A percentile compares a stretch with the other conserved stretches of the same genome.
phyloP scores from a whole-genome alignment of 2,888 invertebrate species.

The Drosophila cyrtoloma region DNA sequence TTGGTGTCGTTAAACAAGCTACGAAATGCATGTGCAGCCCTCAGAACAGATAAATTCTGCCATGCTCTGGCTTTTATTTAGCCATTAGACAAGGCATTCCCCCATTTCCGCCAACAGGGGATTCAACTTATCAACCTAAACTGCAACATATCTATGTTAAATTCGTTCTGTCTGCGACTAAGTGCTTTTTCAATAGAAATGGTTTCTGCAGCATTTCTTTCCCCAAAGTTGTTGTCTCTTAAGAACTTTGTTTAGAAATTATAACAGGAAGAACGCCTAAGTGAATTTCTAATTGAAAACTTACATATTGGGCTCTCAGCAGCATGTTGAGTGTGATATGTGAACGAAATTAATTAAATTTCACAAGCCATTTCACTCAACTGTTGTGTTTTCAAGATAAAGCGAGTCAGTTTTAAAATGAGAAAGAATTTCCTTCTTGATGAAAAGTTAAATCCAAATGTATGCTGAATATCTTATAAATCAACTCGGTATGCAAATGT shows the following conservation, averaged over 20 bases:
- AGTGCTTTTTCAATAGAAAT: slow-evolving; percentile 74
- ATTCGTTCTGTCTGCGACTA: slow-evolving; percentile 62
- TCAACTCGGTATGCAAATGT: slow-evolving; percentile 62
- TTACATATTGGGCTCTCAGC: slow-evolving; percentile 17
- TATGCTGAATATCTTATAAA: slow-evolving; percentile 34
- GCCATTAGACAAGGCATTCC: slow-evolving; percentile 52
- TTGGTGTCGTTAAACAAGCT: slow-evolving; percentile 67
- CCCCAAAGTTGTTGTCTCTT: slow-evolving; percentile 38
- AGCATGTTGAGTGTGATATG: slow-evolving; percentile 13
- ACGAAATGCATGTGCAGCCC: slow-evolving; percentile 72
- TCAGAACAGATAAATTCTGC: slow-evolving; percentile 26
- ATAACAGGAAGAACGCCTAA: slow-evolving; percentile 28
- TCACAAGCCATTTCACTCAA: slow-evolving; percentile 26
- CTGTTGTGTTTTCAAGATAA: neutral
- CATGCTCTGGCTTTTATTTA: slow-evolving; percentile 38
- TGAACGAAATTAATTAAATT: slow-evolving; percentile 49
- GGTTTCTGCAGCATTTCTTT: slow-evolving; percentile 18
- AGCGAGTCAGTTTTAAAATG: neutral
- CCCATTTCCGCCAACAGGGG: slow-evolving; percentile 1
- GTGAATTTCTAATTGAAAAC: slow-evolving; percentile 62
- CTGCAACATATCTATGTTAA: slow-evolving; percentile 52
- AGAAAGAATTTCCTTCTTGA: neutral
- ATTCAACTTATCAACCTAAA: slow-evolving; percentile 24
- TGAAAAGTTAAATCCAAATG: slow-evolving; percentile 28
- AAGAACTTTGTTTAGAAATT: slow-evolving; percentile 28